Evolutionary conservation across 2,888 invertebrate genomes (phyloP).

Genomic region (Strigamia transsilvanica): DNA sequence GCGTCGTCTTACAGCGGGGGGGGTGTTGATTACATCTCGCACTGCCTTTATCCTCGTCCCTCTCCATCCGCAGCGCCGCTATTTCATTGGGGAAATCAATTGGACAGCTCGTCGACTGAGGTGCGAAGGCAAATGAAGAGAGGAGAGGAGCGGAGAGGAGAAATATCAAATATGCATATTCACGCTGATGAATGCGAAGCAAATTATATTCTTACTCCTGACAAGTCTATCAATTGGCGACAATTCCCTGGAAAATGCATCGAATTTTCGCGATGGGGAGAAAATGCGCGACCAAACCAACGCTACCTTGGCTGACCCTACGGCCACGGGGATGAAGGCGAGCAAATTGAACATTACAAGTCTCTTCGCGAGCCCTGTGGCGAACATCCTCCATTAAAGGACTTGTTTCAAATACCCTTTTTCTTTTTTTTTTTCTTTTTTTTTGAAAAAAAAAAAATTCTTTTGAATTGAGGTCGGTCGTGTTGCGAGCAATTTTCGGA

Average conservation of each 20-base stretch:
- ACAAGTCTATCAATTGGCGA: constrained; percentile 51
- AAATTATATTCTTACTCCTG: constrained; percentile 53
- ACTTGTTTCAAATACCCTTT: constrained; percentile 4
- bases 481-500: neutral
- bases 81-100: constrained; percentile 53
- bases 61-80: constrained; percentile 27
- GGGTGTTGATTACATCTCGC: constrained; percentile 30
- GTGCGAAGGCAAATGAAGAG: constrained; percentile 51
- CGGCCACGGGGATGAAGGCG: constrained; percentile 50
- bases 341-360: constrained; percentile 51
- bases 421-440: neutral
- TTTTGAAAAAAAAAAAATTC: too few species aligned
- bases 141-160: neutral
- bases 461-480: too few species aligned
- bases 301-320: constrained; percentile 32
- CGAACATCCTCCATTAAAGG: constrained; percentile 7
- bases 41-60: constrained; percentile 2
- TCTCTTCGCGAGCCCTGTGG: constrained; percentile 32
- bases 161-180: constrained; percentile 55
- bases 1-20: constrained; percentile 1
- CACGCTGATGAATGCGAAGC: constrained; percentile 52
- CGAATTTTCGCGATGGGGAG: neutral
- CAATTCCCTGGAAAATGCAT: neutral
- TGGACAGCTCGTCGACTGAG: constrained; percentile 47
- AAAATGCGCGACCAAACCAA: neutral